Percentiles rank a stretch among this genome's conserved stretches.
phyloP scores from a whole-genome alignment of 2,888 invertebrate genomes.

The Himalopsyche japonica region DNA sequence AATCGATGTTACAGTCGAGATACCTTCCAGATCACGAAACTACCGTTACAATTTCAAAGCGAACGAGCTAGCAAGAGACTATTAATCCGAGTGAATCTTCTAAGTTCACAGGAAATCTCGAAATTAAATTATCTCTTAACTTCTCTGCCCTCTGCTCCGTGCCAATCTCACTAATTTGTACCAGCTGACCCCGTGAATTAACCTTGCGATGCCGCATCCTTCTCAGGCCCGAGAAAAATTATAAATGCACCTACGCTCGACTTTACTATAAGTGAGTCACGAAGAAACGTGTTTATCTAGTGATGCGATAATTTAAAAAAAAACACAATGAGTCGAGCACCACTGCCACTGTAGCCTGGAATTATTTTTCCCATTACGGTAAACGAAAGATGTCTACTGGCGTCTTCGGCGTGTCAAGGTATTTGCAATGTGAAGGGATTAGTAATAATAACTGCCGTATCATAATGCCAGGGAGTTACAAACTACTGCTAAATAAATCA shows the following conservation, averaged over 20 bases:
- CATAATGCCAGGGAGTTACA: too few species aligned
- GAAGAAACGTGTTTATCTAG: neutral
- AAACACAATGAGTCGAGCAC: neutral
- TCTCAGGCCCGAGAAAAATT: constrained; percentile 7
- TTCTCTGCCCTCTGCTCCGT: constrained; percentile 27
- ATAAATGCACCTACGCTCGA: constrained; percentile 37
- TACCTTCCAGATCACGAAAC: constrained; percentile 19
- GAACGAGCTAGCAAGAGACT: neutral
- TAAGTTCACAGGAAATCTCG: constrained; percentile 27
- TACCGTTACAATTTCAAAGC: constrained; percentile 20
- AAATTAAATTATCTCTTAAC: constrained; percentile 11
- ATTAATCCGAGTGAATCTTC: neutral
- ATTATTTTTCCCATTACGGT: constrained; percentile 17
- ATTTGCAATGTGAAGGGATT: neutral
- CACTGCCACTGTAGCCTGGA: constrained; percentile 34
- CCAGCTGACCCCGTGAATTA: constrained; percentile 38
- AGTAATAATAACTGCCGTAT: neutral
- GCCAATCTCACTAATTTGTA: constrained; percentile 30
- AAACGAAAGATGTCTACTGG: neutral
- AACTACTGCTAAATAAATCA: too few species aligned
- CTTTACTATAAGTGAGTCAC: neutral
- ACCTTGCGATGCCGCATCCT: constrained; percentile 31
- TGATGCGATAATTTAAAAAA: neutral
- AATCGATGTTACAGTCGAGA: constrained; percentile 32
- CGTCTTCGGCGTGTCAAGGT: neutral